phyloP scores from a whole-genome alignment of 2,797 vertebrate species.

The Muraenolepis orangiensis region DNA sequence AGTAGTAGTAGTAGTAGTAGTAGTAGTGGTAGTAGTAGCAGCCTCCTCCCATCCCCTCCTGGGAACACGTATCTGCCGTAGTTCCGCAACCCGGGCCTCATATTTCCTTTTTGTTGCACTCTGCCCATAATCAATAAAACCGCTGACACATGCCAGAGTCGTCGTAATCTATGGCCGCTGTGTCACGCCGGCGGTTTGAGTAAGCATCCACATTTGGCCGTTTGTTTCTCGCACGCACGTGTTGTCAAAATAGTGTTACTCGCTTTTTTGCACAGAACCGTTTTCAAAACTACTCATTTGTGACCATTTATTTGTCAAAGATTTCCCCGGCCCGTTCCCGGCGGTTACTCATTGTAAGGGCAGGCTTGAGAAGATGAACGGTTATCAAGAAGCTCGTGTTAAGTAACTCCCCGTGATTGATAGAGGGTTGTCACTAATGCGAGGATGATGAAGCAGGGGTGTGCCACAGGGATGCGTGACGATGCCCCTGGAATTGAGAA shows the following conservation, averaged over 20 bases:
- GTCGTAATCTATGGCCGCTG: neutral
- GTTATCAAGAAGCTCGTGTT: slow-evolving; percentile 53
- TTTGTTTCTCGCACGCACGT: neutral
- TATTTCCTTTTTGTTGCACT: neutral
- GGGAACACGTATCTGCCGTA: neutral
- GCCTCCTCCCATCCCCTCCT: neutral
- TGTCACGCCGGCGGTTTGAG: neutral
- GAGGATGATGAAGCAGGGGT: slow-evolving; percentile 63
- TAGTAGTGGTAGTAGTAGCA: neutral
- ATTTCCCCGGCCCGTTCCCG: slow-evolving; percentile 43
- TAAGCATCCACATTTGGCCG: neutral
- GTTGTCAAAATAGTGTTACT: neutral
- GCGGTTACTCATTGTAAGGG: slow-evolving; percentile 56
- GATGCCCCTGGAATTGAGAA: slow-evolving; percentile 39
- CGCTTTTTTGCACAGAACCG: too few relatives aligned
- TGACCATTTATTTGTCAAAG: slow-evolving; percentile 50
- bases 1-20: too few relatives aligned
- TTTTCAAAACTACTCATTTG: slow-evolving; percentile 38
- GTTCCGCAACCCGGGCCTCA: neutral
- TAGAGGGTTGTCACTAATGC: slow-evolving; percentile 63
- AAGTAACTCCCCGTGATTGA: slow-evolving; percentile 64
- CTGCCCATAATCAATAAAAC: neutral
- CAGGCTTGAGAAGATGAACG: slow-evolving; percentile 48
- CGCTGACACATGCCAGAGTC: neutral
- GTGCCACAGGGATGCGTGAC: slow-evolving; percentile 52